These are phyloP conservation scores for Homalodisca vitripennis DNA, from an alignment of 1,140 invertebrate genomes.

Conservation along the genomic window DNA sequence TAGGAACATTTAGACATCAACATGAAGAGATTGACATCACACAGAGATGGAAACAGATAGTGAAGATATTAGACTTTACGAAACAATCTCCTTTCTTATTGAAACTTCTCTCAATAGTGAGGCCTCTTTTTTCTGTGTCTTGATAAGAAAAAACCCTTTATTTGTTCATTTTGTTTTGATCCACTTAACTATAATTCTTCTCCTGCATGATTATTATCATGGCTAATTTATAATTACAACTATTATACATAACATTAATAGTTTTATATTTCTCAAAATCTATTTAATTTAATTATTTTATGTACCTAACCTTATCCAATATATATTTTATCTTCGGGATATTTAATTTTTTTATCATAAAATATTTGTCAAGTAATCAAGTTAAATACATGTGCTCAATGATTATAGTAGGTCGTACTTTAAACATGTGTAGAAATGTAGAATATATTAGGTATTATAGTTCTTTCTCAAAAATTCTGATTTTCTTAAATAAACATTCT, in stretches of 20 bases:
- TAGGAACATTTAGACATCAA: conserved; percentile 2
- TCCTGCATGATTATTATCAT: background rate
- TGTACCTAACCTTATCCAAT: no score
- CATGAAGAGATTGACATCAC: background rate
- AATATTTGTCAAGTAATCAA: no score
- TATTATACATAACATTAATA: background rate
- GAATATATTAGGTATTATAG: no score
- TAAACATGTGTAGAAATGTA: no score
- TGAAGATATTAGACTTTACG: background rate
- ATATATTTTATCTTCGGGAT: no score
- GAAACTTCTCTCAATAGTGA: conserved; percentile 22
- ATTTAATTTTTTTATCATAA: no score
- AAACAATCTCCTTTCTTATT: conserved; percentile 7
- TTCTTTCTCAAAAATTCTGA: no score
- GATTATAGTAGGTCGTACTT: no score
- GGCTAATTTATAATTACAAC: background rate
- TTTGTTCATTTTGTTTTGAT: background rate
- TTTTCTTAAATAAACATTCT: no score
- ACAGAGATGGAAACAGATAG: background rate
- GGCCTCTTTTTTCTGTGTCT: no score
- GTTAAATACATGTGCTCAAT: no score
- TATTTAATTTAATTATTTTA: background rate
- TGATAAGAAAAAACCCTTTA: background rate
- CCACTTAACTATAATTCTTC: background rate
- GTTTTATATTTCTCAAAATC: background rate